phyloP scores from a whole-genome alignment of 37 sponge, comb jelly and placozoan species.

The Cladorhizidae sp. region DNA sequence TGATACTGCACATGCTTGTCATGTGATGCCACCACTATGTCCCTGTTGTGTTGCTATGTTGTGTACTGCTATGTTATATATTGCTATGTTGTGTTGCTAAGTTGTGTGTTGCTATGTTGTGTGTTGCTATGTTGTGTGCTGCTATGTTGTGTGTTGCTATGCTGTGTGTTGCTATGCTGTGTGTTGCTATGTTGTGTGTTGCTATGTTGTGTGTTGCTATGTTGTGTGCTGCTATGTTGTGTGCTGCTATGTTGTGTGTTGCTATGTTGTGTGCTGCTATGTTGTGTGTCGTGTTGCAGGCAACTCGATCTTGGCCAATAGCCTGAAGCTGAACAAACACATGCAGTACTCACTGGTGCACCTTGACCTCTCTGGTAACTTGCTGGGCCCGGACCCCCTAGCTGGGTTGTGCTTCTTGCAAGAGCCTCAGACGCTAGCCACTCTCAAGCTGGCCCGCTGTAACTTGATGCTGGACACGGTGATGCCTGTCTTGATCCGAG shows the following conservation, averaged over 20 bases:
- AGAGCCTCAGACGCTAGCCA: slow-evolving; percentile 67
- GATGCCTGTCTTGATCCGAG: slow-evolving; percentile 53
- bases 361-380: slow-evolving; percentile 71
- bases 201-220: too few relatives aligned
- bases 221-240: neutral
- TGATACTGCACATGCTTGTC: too few relatives aligned
- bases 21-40: too few relatives aligned
- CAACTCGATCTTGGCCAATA: slow-evolving; percentile 47
- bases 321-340: slow-evolving; percentile 69
- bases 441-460: slow-evolving; percentile 66
- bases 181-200: too few relatives aligned
- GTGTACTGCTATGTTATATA: too few relatives aligned
- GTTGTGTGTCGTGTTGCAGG: slow-evolving; percentile 24
- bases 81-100: too few relatives aligned
- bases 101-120: too few relatives aligned
- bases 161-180: too few relatives aligned
- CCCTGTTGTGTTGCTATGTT: too few relatives aligned
- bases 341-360: slow-evolving; percentile 63
- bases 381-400: slow-evolving; percentile 70
- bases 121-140: too few relatives aligned
- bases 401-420: slow-evolving; percentile 68
- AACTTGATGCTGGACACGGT: slow-evolving; percentile 57
- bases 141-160: too few relatives aligned
- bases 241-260: neutral
- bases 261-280: neutral